Evolutionary conservation across 2,888 invertebrate species (phyloP), one percentile per base, ranked within the genome.

Genomic region (Chouioia cunea): DNA sequence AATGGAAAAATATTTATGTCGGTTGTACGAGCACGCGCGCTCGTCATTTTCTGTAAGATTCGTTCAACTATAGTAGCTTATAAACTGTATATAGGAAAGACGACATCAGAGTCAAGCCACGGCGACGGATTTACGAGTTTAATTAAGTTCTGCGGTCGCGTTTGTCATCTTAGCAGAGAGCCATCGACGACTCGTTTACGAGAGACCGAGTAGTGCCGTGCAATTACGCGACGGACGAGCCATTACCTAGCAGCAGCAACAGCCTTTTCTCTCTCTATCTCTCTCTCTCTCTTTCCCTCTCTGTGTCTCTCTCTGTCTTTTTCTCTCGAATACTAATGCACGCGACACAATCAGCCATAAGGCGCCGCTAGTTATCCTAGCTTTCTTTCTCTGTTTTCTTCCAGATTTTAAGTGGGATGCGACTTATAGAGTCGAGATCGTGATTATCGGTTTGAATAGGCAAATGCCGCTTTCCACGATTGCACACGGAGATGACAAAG

Each of bases 111-210:
- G 71, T 75, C 74, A 73, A 74, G 78, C 76, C 10, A 36, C 78
- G 73, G 73, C 74, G 75, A 80, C 79, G 78, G 82, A 83, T 82
- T 83, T 83, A 83, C 81, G 83, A 80, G 82, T 81, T 83, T 83
- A 83, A 83, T 83, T 83, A 83, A 83, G 81, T 82, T 81, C 77
- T 82, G 82, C 80, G 82, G 83, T 82, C 81, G 79, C 80, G 80
- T 82, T 82, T 79, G 82, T 82, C 82, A 82, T 82, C 80, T 81
- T 78, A 78, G 78, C 76, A 67, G 57, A 70, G 74, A 72, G 70
- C 76, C 80, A 80, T 80, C 78, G 82, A 81, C 78, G 80, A 74
- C 78, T 79, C 80, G 80, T 78, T 81, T 78, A 77, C 78, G 72
- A 73, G 74, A 71, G 73, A 67, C 64, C 59, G 20, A 54, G 47